Percentiles rank a stretch among this genome's conserved stretches.
These are phyloP conservation scores for Orius insidiosus DNA, from an alignment of 1,140 invertebrate genomes.

Conservation along the genomic window DNA sequence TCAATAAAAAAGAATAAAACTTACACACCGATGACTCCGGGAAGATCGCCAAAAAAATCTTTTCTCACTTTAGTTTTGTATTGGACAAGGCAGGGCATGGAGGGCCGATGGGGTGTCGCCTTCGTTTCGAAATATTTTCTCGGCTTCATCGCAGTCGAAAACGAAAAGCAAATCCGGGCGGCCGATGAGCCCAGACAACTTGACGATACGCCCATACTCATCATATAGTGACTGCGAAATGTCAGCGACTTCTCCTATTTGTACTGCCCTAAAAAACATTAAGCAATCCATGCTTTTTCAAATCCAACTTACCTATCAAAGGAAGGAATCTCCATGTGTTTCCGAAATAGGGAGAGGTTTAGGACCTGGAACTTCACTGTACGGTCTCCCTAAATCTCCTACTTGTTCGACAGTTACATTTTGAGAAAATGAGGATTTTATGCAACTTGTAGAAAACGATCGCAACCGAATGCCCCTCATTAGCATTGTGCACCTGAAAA, in stretches of 20 bases:
- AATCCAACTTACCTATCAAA: constrained; percentile 33
- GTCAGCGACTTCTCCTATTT: constrained; percentile 56
- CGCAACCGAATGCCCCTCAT: no score
- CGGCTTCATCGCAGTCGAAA: constrained; percentile 67
- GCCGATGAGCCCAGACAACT: constrained; percentile 54
- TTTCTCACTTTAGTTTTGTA: constrained; percentile 63
- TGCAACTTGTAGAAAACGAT: no score
- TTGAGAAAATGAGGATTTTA: no score
- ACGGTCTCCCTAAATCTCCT: constrained; percentile 32
- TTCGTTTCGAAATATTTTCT: constrained; percentile 60
- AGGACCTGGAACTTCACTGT: constrained; percentile 55
- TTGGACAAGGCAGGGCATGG: constrained; percentile 69
- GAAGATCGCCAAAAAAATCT: constrained; percentile 60
- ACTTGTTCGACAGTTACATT: not conserved
- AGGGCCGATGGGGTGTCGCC: constrained; percentile 63
- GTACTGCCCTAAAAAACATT: no score
- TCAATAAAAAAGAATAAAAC: constrained; percentile 19
- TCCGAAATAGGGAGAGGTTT: constrained; percentile 57
- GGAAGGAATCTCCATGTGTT: constrained; percentile 66
- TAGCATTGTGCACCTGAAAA: no score
- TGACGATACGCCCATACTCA: constrained; percentile 57
- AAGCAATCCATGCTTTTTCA: no score
- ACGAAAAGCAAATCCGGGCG: constrained; percentile 64
- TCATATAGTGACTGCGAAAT: constrained; percentile 51
- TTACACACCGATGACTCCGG: constrained; percentile 74